These are phyloP conservation scores for Gnathonemus longibarbis DNA, from an alignment of 2,113 vertebrate genomes.

Conservation along the genomic window DNA sequence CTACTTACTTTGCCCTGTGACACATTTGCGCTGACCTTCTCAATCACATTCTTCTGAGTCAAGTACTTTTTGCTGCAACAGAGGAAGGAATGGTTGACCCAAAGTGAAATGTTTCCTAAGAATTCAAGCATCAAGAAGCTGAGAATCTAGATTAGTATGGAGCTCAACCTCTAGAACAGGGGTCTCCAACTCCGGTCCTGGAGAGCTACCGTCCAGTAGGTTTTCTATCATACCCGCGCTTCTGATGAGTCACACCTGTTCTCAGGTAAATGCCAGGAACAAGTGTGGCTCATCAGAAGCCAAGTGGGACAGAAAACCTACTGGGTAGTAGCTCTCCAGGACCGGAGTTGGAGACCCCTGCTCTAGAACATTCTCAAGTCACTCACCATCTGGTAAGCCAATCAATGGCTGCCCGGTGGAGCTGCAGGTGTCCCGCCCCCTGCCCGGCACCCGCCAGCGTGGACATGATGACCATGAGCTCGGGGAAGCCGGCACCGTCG, in stretches of 20 bases:
- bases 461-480: conserved; percentile 97
- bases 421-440: conserved; percentile 90
- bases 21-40: conserved; percentile 90
- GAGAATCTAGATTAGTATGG: background rate
- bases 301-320: no score
- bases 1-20: conserved; percentile 88
- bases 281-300: no score
- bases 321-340: no score
- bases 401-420: conserved; percentile 87
- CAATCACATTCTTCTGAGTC: conserved; percentile 96
- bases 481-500: conserved; percentile 90
- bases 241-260: no score
- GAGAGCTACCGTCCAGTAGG: no score
- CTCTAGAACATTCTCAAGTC: background rate
- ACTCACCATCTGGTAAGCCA: conserved; percentile 95
- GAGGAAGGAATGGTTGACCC: background rate
- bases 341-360: no score
- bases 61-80: conserved; percentile 88
- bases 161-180: background rate
- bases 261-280: no score
- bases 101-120: background rate
- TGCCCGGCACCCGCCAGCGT: conserved; percentile 91
- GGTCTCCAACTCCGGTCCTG: no score
- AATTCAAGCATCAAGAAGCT: background rate
- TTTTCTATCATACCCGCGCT: no score